Conservation (phyloP, 2,113 vertebrate species). For the Axis porcinus region DNA sequence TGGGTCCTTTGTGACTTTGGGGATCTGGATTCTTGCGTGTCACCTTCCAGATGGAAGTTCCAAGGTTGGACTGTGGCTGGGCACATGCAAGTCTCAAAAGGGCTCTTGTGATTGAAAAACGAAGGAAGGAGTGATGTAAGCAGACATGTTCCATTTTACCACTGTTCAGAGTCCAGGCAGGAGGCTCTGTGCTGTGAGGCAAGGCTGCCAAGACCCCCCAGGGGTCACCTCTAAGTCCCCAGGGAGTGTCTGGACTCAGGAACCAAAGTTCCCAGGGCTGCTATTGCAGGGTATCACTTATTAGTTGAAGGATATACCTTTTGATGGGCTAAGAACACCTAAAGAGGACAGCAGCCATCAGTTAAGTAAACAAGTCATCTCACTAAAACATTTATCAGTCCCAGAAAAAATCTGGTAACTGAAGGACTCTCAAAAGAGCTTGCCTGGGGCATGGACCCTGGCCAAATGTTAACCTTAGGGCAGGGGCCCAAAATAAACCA, state of each 20-base stretch:
- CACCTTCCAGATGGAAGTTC: not conserved
- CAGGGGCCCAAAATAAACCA: not conserved
- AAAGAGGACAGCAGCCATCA: not conserved
- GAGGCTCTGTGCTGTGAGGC: not conserved
- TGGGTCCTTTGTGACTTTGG: too few relatives aligned
- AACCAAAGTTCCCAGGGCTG: not conserved
- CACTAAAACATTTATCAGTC: not conserved
- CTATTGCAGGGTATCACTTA: not conserved
- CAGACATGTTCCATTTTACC: rapidly evolving
- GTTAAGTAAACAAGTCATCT: not conserved
- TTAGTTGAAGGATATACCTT: not conserved
- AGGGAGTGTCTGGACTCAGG: not conserved
- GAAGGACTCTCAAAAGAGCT: not conserved
- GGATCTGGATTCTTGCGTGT: not conserved
- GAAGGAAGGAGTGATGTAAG: rapidly evolving
- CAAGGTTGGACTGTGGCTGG: not conserved
- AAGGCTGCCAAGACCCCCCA: not conserved
- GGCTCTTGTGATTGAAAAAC: not conserved
- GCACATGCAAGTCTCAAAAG: not conserved
- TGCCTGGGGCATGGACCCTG: not conserved
- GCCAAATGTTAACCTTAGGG: not conserved
- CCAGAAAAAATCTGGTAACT: not conserved
- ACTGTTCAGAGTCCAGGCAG: not conserved
- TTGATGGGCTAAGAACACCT: not conserved
- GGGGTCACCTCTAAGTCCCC: not conserved